A percentile compares a stretch with the other conserved stretches of the same genome.
phyloP scores from a whole-genome alignment of 2,113 vertebrate genomes.

The Chunga burmeisteri region DNA sequence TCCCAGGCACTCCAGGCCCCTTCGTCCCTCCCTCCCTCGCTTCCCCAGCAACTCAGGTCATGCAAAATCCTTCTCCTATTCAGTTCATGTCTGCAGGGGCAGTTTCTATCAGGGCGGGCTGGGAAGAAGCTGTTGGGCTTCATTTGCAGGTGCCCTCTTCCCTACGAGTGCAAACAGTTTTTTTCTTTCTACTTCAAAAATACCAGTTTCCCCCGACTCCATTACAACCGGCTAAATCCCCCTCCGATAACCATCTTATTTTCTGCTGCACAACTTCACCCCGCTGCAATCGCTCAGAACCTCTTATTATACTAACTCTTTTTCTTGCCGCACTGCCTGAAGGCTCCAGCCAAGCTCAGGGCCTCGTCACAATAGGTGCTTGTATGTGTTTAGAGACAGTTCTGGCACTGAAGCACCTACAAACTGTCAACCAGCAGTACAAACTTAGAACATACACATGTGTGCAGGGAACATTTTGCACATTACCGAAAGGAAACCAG shows the following conservation, averaged over 20 bases:
- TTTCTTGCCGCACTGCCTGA: background rate
- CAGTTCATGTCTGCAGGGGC: background rate
- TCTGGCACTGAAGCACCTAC: background rate
- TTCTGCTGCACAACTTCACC: background rate
- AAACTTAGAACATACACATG: background rate
- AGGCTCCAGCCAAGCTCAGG: background rate
- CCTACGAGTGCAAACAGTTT: background rate
- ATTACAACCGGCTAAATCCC: background rate
- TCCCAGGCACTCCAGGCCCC: background rate
- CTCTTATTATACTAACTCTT: background rate
- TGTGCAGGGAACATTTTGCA: slow-evolving; percentile 50
- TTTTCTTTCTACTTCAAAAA: background rate
- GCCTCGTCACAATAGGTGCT: background rate
- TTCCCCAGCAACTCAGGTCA: slow-evolving; percentile 4
- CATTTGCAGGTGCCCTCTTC: background rate
- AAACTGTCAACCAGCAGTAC: background rate
- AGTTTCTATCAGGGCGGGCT: background rate
- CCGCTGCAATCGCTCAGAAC: background rate
- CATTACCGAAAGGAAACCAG: slow-evolving; percentile 20
- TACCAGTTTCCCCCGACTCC: background rate
- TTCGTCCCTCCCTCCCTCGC: background rate
- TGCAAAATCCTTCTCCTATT: background rate
- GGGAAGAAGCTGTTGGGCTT: background rate
- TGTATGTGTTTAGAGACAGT: background rate
- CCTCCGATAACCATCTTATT: background rate